Percentiles rank a stretch among this genome's conserved stretches.
These are phyloP conservation scores for Agrenia bidenticulata DNA, from an alignment of 2,888 invertebrate genomes.

Conservation along the genomic window DNA sequence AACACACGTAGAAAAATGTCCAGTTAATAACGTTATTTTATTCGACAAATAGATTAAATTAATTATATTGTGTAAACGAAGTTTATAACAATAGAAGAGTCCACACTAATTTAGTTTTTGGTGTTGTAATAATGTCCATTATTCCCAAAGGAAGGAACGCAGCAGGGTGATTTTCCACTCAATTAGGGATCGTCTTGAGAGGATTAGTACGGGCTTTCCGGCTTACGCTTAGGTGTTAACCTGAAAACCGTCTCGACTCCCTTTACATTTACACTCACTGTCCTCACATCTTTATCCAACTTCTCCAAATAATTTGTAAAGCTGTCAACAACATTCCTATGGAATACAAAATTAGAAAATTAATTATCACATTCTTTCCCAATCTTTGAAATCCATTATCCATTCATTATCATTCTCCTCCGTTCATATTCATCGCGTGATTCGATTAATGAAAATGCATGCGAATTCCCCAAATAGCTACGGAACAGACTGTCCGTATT, in stretches of 20 bases:
- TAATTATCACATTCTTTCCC: too few species aligned
- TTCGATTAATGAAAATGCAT: too few species aligned
- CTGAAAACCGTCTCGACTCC: conserved; percentile 52
- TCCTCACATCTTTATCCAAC: conserved; percentile 49
- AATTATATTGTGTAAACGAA: not conserved
- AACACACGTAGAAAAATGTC: not conserved
- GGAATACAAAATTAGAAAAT: too few species aligned
- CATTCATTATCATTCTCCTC: too few species aligned
- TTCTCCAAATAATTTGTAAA: conserved; percentile 53
- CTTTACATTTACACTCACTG: conserved; percentile 52
- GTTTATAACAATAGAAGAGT: too few species aligned
- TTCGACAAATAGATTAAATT: conserved; percentile 10
- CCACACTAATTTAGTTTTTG: conserved; percentile 17
- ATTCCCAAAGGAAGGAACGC: conserved; percentile 4
- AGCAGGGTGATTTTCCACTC: conserved; percentile 18
- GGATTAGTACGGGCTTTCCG: conserved; percentile 6
- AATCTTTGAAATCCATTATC: too few species aligned
- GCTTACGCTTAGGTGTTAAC: conserved; percentile 48
- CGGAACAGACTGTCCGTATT: too few species aligned
- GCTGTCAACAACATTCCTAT: conserved; percentile 44
- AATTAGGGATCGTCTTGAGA: conserved; percentile 8
- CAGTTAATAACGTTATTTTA: conserved; percentile 2
- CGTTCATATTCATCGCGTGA: too few species aligned
- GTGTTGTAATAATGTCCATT: conserved; percentile 9
- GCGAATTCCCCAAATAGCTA: too few species aligned